Evolutionary conservation across 1,140 invertebrate genomes (phyloP).

Genomic region (Campoletis sonorensis): DNA sequence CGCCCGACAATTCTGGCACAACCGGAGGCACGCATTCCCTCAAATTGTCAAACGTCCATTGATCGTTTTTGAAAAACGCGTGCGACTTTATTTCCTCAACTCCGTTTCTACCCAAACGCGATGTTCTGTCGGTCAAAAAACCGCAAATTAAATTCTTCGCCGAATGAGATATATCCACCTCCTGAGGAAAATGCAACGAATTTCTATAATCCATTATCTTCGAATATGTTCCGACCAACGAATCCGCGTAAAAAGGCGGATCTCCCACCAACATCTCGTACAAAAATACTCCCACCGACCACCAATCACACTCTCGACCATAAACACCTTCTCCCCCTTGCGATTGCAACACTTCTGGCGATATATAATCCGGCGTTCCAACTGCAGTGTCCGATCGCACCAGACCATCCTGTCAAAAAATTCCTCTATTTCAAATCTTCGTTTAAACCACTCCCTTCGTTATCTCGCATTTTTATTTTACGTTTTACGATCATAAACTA

Average conservation of each 20-base stretch:
- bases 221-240: conserved; percentile 97
- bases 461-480: not conserved
- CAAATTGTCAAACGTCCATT: conserved; percentile 98
- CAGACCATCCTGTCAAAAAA: conserved; percentile 85
- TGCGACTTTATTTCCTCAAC: conserved; percentile 97
- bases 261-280: conserved; percentile 99
- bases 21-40: conserved; percentile 96
- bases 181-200: conserved; percentile 95
- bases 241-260: conserved; percentile 99
- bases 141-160: conserved; percentile 96
- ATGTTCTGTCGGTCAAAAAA: conserved; percentile 94
- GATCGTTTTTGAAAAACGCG: conserved; percentile 96
- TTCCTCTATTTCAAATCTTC: not conserved
- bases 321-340: conserved; percentile 97
- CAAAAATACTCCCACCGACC: conserved; percentile 99
- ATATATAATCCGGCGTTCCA: conserved; percentile 99
- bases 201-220: conserved; percentile 99
- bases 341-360: conserved; percentile 98
- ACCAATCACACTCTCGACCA: conserved; percentile 99
- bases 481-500: too few species aligned
- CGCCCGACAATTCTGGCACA: conserved; percentile 94
- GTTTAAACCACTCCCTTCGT: conserved; percentile 17
- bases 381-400: conserved; percentile 98
- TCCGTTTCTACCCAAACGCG: conserved; percentile 94
- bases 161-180: conserved; percentile 93